Evolutionary conservation across 1,140 invertebrate species (phyloP).

Genomic region (Saxidomus purpurata): DNA sequence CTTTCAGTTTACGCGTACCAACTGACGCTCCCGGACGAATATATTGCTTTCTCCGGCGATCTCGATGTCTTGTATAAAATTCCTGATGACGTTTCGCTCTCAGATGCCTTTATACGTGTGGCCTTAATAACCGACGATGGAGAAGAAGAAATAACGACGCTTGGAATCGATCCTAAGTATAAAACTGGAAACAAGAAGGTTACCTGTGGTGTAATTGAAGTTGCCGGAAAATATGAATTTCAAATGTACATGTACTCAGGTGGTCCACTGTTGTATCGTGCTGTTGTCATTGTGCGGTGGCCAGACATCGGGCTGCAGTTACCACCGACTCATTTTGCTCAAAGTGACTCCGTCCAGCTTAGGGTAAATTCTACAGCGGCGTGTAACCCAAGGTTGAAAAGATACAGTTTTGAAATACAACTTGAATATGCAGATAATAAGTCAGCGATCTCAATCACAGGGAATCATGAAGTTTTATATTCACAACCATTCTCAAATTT

Average conservation of each 20-base stretch:
- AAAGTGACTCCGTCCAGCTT: constrained; percentile 61
- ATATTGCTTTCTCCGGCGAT: constrained; percentile 48
- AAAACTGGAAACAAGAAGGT: constrained; percentile 26
- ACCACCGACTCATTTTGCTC: constrained; percentile 52
- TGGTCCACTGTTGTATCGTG: constrained; percentile 28
- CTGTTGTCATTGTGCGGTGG: constrained; percentile 50
- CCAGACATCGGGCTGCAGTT: constrained; percentile 29
- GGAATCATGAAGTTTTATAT: constrained; percentile 35
- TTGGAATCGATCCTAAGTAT: constrained; percentile 37
- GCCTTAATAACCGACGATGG: background rate
- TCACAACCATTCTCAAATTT: constrained; percentile 32
- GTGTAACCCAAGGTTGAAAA: constrained; percentile 59
- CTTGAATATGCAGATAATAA: constrained; percentile 55
- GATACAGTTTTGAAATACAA: constrained; percentile 50
- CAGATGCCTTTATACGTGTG: constrained; percentile 59
- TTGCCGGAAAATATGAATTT: constrained; percentile 60
- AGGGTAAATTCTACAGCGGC: constrained; percentile 29
- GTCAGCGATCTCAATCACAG: constrained; percentile 25
- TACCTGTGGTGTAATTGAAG: constrained; percentile 58
- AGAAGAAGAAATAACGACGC: constrained; percentile 38
- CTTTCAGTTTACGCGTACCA: constrained; percentile 53
- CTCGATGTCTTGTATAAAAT: constrained; percentile 44
- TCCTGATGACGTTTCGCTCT: constrained; percentile 32
- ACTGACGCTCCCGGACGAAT: constrained; percentile 23
- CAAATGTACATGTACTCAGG: constrained; percentile 52